phyloP scores from a whole-genome alignment of 2,888 invertebrate species.

The Coelinius sp. region DNA sequence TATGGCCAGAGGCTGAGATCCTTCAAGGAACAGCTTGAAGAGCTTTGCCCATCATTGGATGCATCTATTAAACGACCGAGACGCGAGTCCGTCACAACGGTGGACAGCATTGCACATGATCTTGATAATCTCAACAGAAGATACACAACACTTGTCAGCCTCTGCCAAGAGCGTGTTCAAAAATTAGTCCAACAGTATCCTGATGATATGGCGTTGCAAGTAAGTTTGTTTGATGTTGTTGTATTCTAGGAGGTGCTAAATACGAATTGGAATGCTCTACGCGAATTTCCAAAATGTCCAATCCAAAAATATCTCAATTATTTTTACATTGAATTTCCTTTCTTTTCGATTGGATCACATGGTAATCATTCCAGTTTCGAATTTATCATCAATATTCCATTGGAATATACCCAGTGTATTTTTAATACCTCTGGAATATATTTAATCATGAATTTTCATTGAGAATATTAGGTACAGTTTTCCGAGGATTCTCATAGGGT shows the following conservation, averaged over 20 bases:
- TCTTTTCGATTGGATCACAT: slow-evolving; percentile 3
- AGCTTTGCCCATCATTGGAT: slow-evolving; percentile 86
- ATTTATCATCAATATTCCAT: background rate
- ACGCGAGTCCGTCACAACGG: slow-evolving; percentile 72
- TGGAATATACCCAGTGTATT: background rate
- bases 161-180: slow-evolving; percentile 79
- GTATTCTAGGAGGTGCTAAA: slow-evolving; percentile 10
- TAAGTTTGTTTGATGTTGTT: slow-evolving; percentile 71
- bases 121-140: slow-evolving; percentile 86
- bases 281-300: too few relatives aligned
- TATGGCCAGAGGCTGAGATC: slow-evolving; percentile 88
- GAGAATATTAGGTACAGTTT: too few relatives aligned
- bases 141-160: slow-evolving; percentile 81
- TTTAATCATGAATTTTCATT: background rate
- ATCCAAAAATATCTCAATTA: too few relatives aligned
- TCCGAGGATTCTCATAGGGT: too few relatives aligned
- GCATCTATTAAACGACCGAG: slow-evolving; percentile 71
- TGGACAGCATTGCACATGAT: slow-evolving; percentile 83
- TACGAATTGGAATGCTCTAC: too few relatives aligned
- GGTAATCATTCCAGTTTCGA: background rate
- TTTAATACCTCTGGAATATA: background rate
- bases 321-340: too few relatives aligned
- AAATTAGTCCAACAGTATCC: slow-evolving; percentile 80
- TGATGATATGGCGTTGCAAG: slow-evolving; percentile 83
- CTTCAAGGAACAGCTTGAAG: slow-evolving; percentile 87